Percentiles rank a stretch among this genome's conserved stretches.
phyloP scores from a whole-genome alignment of 2,113 vertebrate species.

The Ammodytes dubius region DNA sequence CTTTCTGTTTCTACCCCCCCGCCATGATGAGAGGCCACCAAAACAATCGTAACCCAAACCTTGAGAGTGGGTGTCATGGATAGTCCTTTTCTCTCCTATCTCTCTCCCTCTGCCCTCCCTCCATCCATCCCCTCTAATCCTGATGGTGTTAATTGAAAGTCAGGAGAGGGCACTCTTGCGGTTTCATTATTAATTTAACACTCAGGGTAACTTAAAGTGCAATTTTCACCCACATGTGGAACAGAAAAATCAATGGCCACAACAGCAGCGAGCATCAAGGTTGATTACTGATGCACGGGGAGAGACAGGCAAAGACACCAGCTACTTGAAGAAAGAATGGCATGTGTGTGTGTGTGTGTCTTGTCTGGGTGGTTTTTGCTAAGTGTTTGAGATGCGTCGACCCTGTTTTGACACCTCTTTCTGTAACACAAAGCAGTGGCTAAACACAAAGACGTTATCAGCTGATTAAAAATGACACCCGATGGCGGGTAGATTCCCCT shows the following conservation, averaged over 20 bases:
- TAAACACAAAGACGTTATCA: slow-evolving; percentile 65
- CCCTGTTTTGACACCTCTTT: slow-evolving; percentile 72
- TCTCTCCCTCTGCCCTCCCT: slow-evolving; percentile 54
- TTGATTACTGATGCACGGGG: slow-evolving; percentile 80
- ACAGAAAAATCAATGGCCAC: slow-evolving; percentile 90
- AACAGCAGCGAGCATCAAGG: slow-evolving; percentile 83
- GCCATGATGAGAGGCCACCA: slow-evolving; percentile 32
- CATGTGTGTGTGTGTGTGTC: slow-evolving; percentile 20
- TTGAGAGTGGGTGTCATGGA: slow-evolving; percentile 61
- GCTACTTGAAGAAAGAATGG: slow-evolving; percentile 68
- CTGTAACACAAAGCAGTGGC: slow-evolving; percentile 66
- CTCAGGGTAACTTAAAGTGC: slow-evolving; percentile 90
- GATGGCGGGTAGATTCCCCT: slow-evolving; percentile 19
- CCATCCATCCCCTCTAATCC: slow-evolving; percentile 78
- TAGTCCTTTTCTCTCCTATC: slow-evolving; percentile 57
- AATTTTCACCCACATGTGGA: slow-evolving; percentile 89
- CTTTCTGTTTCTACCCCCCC: slow-evolving; percentile 17
- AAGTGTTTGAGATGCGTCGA: slow-evolving; percentile 62
- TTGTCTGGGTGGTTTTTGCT: slow-evolving; percentile 64
- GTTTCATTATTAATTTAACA: slow-evolving; percentile 91
- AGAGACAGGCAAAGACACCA: slow-evolving; percentile 58
- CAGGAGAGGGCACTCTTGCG: slow-evolving; percentile 86
- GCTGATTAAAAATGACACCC: slow-evolving; percentile 75
- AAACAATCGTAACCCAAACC: slow-evolving; percentile 64
- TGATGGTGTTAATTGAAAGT: slow-evolving; percentile 88